Evolutionary conservation across 2,888 invertebrate genomes (phyloP), one percentile per base, ranked within the genome.

Genomic region (Heteropelma amictum): DNA sequence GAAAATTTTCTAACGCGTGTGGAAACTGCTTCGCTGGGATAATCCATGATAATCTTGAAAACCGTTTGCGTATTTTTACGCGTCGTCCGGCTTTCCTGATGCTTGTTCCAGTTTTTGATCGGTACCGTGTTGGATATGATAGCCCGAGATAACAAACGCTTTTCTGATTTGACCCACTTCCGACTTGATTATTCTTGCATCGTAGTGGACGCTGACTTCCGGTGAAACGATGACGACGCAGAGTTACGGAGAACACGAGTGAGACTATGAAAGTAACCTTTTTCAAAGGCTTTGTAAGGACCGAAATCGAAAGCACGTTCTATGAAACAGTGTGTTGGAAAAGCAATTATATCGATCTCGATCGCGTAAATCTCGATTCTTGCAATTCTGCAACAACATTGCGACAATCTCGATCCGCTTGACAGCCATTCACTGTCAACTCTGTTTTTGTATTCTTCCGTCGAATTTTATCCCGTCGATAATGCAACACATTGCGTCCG

Each of bases 111-210:
- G n/a, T n/a, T n/a, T n/a, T n/a, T n/a, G n/a, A n/a, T 23, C 23
- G 26, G n/a, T n/a, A 8, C 17, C 26, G 17, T 19, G 23, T 28
- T 28, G 58, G 40, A 40, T 58, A 17, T 21, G 30, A 30, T 7
- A 23, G 53, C 19, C 49, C 30, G 12, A 51, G 26, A 21, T 49
- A 19, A 56, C 40, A 19, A 53, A 23, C 6, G 12, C 6, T n/a
- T 28, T 3, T 19, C 78, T 54, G 76, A 40, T 78, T 71, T 83
- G 79, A 81, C 77, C 81, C 65, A 81, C 77, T 82, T 83, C 72
- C 74, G 69, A 70, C 28, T 78, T 82, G 80, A 83, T 84, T 84
- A 82, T 83, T 82, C 81, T 38, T 60, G 23, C 14, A 17, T 65
- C 79, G 76, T 78, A 51, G 77, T 47, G 17, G 49, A 54, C 68